Base-by-base conservation (phyloP, 2,888 invertebrate genomes). In the Allygus modestus region DNA sequence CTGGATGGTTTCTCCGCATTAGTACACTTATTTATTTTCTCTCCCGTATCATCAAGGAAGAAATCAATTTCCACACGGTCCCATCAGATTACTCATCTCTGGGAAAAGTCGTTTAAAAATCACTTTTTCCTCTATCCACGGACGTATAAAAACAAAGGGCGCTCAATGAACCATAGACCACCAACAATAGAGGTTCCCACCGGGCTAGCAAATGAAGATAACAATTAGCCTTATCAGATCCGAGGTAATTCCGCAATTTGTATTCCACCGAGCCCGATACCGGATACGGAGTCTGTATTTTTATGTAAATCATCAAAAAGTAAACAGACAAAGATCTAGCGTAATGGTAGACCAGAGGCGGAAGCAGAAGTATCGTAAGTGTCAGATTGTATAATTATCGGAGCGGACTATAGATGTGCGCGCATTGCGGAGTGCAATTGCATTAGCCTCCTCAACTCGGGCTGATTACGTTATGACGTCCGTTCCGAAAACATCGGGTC, bases 201-300 rank as follows among this genome's bases (percentile, higher is more conserved):
- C 41, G 11, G 1, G 7, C 9, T 26, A 31, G 71, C 9, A 43
- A 73, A 43, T 46, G 77, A 46, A 77, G 77, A 77, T 77, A 77
- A 77, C 77, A 77, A 77, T 77, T 77, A 77, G n/a, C 51, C n/a
- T 46, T 77, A 77, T 77, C 77, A 77, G 77, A 77, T 77, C 15
- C 4, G 0, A 26, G 23, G 77, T 77, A 77, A 77, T 77, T 46
- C 51, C 31, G 46, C 77, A 77, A 46, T 77, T 77, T 77, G 77
- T 77, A 77, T 77, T 43, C 77, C 41, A 23, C 20, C 26, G 77
- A n/a, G 51, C 51, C 77, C 77, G 77, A 77, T 77, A 77, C 77
- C 37, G 77, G 77, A 77, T 11, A 46, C 51, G n/a, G 77, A 28
- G 41, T 46, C 77, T 77, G 77, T 77, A 77, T 77, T 77, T 77